Percentiles rank a stretch among this genome's conserved stretches.
phyloP scores from a whole-genome alignment of 2,888 invertebrate genomes.

The Archips xylosteana region DNA sequence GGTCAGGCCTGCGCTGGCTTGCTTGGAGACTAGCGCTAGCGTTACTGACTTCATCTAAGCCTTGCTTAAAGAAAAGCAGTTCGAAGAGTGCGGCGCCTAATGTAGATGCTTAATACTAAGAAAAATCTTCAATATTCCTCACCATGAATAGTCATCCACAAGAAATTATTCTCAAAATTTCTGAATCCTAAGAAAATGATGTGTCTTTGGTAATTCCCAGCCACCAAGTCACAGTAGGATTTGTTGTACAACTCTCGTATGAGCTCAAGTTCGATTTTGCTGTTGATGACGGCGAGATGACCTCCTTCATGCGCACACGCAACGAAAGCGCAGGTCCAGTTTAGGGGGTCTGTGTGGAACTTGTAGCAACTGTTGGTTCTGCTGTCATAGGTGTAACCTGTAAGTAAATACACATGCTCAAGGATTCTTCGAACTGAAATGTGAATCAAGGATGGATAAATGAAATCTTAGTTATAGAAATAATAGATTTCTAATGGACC shows the following conservation, averaged over 20 bases:
- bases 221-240: background rate
- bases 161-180: constrained; percentile 16
- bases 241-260: background rate
- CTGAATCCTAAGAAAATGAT: constrained; percentile 17
- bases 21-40: too few relatives aligned
- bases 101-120: too few relatives aligned
- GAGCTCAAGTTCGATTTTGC: constrained; percentile 1
- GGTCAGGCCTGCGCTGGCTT: too few relatives aligned
- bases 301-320: constrained; percentile 33
- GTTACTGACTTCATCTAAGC: too few relatives aligned
- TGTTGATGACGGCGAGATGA: constrained; percentile 30
- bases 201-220: background rate
- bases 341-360: constrained; percentile 24
- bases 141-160: constrained; percentile 30
- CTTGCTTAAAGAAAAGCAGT: too few relatives aligned
- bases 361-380: constrained; percentile 29
- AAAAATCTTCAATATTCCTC: background rate
- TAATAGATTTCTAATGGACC: too few relatives aligned
- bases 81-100: too few relatives aligned
- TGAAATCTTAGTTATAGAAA: too few relatives aligned
- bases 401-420: background rate
- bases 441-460: too few relatives aligned
- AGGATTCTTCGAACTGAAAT: background rate
- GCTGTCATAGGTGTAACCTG: background rate
- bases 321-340: constrained; percentile 23